phyloP scores from a whole-genome alignment of 1,140 invertebrate species.

The Orchestia grillus region DNA sequence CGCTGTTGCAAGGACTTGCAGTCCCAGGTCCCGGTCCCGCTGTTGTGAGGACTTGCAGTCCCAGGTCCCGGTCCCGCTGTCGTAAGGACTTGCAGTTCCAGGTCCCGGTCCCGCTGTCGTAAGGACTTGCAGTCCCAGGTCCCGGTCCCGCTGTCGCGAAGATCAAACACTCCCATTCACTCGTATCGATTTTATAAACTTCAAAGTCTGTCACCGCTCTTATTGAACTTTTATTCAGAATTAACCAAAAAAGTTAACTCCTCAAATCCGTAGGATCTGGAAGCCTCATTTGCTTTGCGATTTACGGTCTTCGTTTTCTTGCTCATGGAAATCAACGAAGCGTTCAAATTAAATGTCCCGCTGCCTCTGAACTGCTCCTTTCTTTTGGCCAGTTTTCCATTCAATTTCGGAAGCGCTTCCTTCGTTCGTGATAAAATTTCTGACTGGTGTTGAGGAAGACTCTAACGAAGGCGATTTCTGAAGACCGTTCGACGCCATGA shows the following conservation, averaged over 20 bases:
- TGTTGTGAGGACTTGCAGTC: background rate
- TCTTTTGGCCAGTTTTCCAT: background rate
- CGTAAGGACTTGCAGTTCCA: too few species aligned
- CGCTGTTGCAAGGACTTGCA: background rate
- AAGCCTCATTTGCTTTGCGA: conserved; percentile 49
- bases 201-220: conserved; percentile 35
- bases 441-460: background rate
- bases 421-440: background rate
- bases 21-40: background rate
- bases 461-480: conserved; percentile 31
- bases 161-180: background rate
- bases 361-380: background rate
- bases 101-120: background rate
- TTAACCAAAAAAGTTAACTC: background rate
- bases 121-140: too few species aligned
- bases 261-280: background rate
- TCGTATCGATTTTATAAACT: conserved; percentile 22
- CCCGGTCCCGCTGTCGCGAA: background rate
- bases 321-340: conserved; percentile 36
- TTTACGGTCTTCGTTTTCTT: conserved; percentile 44
- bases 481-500: background rate
- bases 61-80: background rate
- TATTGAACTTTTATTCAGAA: background rate
- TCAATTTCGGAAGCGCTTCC: background rate
- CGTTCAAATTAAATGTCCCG: conserved; percentile 38